A percentile compares a stretch with the other conserved stretches of the same genome.
These are phyloP conservation scores for Oryzias melastigma DNA, from an alignment of 2,113 vertebrate species.

Conservation along the genomic window DNA sequence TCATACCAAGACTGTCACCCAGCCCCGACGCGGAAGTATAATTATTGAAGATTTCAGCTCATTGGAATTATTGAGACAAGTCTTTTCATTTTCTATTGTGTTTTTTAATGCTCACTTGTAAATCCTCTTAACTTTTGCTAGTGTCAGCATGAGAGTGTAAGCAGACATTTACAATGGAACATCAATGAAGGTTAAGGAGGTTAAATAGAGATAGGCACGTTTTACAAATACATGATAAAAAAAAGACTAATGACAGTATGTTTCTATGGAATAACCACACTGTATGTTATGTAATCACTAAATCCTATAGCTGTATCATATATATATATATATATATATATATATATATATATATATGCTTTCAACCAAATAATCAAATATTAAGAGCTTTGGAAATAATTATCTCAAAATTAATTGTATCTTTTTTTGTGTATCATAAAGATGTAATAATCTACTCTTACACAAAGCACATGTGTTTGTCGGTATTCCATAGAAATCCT, in stretches of 20 bases:
- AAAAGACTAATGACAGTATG: not conserved
- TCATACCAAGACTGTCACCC: constrained; percentile 48
- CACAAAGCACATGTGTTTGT: too few relatives aligned
- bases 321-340: too few relatives aligned
- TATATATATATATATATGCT: too few relatives aligned
- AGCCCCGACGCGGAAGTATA: constrained; percentile 8
- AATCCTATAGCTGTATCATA: too few relatives aligned
- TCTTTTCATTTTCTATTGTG: too few relatives aligned
- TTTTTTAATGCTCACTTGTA: constrained; percentile 2
- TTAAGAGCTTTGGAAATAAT: not conserved
- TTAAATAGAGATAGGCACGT: not conserved
- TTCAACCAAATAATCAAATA: too few relatives aligned
- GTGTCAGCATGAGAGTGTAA: constrained; percentile 9
- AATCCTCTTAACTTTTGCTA: not conserved
- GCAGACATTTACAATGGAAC: not conserved
- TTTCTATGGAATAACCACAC: not conserved
- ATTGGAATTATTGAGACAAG: too few relatives aligned
- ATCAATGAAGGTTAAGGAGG: not conserved
- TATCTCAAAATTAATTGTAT: not conserved
- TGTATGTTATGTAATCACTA: too few relatives aligned
- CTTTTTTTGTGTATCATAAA: too few relatives aligned
- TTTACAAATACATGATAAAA: not conserved
- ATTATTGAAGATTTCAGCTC: constrained; percentile 13
- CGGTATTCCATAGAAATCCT: too few relatives aligned
- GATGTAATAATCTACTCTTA: too few relatives aligned